Percentiles rank a stretch among this genome's conserved stretches.
These are phyloP conservation scores for Euleptes europaea DNA, from an alignment of 2,113 vertebrate species.

Conservation along the genomic window DNA sequence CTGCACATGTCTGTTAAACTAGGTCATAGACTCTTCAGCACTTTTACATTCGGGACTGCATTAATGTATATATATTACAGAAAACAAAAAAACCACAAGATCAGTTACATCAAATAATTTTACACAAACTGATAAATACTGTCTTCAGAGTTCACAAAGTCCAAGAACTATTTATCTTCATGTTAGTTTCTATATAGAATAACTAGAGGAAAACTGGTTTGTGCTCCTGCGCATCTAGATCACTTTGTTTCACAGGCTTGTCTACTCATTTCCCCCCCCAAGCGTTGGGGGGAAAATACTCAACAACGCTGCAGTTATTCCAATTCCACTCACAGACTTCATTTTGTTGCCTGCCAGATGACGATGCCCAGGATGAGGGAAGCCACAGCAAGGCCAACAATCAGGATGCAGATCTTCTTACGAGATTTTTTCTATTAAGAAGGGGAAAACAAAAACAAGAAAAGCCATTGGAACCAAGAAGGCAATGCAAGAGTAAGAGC, in stretches of 20 bases:
- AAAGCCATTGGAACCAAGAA: slow-evolving; percentile 33
- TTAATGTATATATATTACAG: slow-evolving; percentile 66
- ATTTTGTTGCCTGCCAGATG: slow-evolving; percentile 74
- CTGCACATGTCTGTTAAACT: slow-evolving; percentile 60
- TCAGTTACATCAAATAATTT: slow-evolving; percentile 69
- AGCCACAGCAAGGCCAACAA: slow-evolving; percentile 79
- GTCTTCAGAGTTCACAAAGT: slow-evolving; percentile 71
- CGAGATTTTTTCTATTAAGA: slow-evolving; percentile 90
- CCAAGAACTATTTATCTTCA: slow-evolving; percentile 74
- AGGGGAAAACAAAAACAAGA: background rate
- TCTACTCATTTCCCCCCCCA: slow-evolving; percentile 50
- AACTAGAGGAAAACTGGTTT: slow-evolving; percentile 70
- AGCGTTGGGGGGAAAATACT: slow-evolving; percentile 12
- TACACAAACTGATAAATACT: slow-evolving; percentile 74
- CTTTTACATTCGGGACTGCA: slow-evolving; percentile 62
- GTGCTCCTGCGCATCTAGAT: slow-evolving; percentile 64
- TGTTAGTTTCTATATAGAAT: slow-evolving; percentile 77
- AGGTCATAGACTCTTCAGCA: slow-evolving; percentile 59
- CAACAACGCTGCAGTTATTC: slow-evolving; percentile 37
- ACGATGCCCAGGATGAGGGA: slow-evolving; percentile 77
- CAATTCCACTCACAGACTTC: slow-evolving; percentile 61
- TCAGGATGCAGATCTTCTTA: slow-evolving; percentile 97
- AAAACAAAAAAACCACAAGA: slow-evolving; percentile 70
- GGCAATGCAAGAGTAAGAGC: background rate
- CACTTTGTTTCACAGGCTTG: slow-evolving; percentile 62